Conservation (phyloP, 2,797 vertebrate genomes). For the Morus bassanus region DNA sequence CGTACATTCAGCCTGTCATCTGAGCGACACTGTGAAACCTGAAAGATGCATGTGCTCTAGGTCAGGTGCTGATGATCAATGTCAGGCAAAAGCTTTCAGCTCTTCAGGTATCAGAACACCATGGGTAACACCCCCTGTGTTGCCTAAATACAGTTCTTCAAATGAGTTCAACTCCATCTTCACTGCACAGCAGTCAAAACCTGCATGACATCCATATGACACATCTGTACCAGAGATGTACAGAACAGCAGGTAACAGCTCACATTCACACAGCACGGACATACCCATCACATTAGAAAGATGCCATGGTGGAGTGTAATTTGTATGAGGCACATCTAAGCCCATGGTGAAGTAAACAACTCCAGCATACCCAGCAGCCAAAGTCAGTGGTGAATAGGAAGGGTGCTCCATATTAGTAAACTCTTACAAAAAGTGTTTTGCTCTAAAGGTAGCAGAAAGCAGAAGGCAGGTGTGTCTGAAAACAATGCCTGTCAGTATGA, state of each 20-base stretch:
- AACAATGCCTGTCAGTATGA: neutral
- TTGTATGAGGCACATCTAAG: neutral
- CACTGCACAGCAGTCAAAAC: neutral
- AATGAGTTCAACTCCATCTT: neutral
- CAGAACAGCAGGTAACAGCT: neutral
- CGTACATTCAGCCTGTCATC: neutral
- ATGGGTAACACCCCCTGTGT: fast-evolving
- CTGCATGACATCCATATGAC: no score
- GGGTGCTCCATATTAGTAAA: neutral
- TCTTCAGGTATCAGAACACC: neutral
- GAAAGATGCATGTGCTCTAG: fast-evolving
- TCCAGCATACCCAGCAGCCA: neutral
- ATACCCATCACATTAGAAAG: neutral
- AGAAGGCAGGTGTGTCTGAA: neutral
- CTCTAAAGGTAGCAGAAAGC: neutral
- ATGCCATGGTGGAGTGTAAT: no score
- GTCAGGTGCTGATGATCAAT: no score
- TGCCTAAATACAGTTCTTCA: neutral
- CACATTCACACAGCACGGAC: no score
- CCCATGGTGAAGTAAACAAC: neutral
- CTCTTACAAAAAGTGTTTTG: neutral
- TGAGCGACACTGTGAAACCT: neutral
- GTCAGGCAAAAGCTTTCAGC: neutral
- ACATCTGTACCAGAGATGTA: neutral
- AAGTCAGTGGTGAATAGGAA: neutral